These are phyloP conservation scores for Galerucella calmariensis DNA, from an alignment of 2,888 invertebrate genomes.

Conservation along the genomic window DNA sequence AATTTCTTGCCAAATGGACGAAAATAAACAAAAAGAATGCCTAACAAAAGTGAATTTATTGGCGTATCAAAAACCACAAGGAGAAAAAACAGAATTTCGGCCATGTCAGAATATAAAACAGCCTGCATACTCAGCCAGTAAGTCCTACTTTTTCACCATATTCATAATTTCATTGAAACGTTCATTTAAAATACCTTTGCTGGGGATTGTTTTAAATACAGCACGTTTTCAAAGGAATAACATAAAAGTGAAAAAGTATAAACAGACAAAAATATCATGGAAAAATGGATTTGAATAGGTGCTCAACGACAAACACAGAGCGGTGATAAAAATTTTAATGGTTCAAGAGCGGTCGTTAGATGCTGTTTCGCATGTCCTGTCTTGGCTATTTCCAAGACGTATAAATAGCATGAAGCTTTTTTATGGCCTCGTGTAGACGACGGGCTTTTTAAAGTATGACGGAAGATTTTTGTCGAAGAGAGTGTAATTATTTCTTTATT, in stretches of 20 bases:
- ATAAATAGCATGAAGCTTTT: constrained; percentile 21
- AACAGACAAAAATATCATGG: constrained; percentile 29
- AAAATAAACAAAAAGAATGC: constrained; percentile 56
- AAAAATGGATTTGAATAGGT: constrained; percentile 38
- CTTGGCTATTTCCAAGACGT: constrained; percentile 17
- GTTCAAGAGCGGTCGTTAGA: constrained; percentile 30
- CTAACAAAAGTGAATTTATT: constrained; percentile 52
- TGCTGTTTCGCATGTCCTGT: constrained; percentile 26
- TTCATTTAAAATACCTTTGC: background rate
- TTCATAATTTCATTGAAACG: background rate
- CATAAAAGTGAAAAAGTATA: constrained; percentile 11
- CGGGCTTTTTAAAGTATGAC: background rate
- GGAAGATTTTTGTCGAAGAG: background rate
- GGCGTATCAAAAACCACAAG: constrained; percentile 51
- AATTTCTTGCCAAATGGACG: constrained; percentile 21
- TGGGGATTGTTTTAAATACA: background rate
- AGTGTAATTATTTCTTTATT: background rate
- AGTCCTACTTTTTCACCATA: constrained; percentile 10
- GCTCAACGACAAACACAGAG: constrained; percentile 40
- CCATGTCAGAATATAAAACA: constrained; percentile 10
- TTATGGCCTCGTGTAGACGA: constrained; percentile 23
- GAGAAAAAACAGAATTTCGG: constrained; percentile 37
- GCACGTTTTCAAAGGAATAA: background rate
- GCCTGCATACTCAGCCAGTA: constrained; percentile 33
- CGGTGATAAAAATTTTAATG: constrained; percentile 38